Base-by-base conservation (phyloP, 2,888 invertebrate genomes). In the Allygus modestus region DNA sequence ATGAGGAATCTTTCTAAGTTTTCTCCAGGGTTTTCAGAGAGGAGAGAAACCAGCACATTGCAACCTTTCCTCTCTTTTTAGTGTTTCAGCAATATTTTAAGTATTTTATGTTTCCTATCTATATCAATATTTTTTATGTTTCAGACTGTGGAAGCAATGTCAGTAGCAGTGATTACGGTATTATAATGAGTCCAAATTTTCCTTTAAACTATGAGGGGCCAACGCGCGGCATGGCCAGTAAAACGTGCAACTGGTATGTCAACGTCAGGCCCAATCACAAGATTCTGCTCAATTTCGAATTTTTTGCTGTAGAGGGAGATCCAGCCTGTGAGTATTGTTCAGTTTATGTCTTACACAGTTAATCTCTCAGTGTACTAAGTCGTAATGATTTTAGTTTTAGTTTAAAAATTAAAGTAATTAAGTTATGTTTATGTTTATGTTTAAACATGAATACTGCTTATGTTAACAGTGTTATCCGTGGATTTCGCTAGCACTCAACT, bases 241-340 rank as follows among this genome's bases (percentile, higher is more conserved):
- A 96, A 90, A 97, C 96, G 86, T 99, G 99, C 92, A 98, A 99
- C 91, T 99, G 99, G 99, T 96, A 96, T 90, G 96, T 99, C 89
- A 95, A 94, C 86, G 98, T 97, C 85, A 93, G 96, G 88, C 95
- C 96, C 43, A 95, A 95, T 88, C 96, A 97, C 90, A 94, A 95
- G 90, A 95, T 99, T 89, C 94, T 99, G 90, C 94, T 99, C 89
- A 96, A 97, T 91, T 97, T 99, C 90, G 96, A 97, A 90, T 93
- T 94, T 87, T 98, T 99, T 90, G 96, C 96, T 83, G 96, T 99
- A 84, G 99, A 99, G 91, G 99, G 99, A 87, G 96, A 97, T 90
- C 96, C 96, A 87, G 92, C 94, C 87, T 94, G 97, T 97, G 90
- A 92, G 92, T 90, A 75, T 17, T 43, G 37, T n/a, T 54, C 20